A percentile compares a stretch with the other conserved stretches of the same genome.
Conservation (phyloP, 2,797 vertebrate genomes). For the Syngnathus acus region DNA sequence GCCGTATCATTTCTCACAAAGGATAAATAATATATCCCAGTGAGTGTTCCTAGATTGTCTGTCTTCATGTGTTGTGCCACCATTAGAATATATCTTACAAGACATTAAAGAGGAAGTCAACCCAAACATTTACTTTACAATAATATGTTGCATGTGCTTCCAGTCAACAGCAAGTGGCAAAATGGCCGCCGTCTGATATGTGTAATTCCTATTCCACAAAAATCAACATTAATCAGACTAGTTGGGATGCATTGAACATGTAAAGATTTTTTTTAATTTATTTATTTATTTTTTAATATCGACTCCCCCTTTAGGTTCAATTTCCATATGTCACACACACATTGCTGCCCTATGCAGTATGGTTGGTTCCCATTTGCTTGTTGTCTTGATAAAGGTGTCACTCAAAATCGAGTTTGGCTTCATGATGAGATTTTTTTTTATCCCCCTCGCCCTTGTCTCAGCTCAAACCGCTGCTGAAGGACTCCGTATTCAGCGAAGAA, state of each 20-base stretch:
- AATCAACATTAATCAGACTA: too few species aligned
- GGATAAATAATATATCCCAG: neutral
- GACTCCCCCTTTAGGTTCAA: too few species aligned
- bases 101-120: neutral
- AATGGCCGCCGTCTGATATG: too few species aligned
- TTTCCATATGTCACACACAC: neutral
- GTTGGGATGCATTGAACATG: too few species aligned
- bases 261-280: too few species aligned
- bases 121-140: too few species aligned
- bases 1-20: neutral
- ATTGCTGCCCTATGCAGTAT: neutral
- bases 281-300: too few species aligned
- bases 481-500: conserved; percentile 58
- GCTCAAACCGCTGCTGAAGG: conserved; percentile 50
- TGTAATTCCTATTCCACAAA: too few species aligned
- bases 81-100: neutral
- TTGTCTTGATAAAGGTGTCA: conserved; percentile 53
- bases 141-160: too few species aligned
- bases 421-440: conserved; percentile 57
- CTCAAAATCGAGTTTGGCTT: conserved; percentile 51
- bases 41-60: neutral
- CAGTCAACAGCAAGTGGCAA: too few species aligned
- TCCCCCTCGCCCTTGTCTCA: conserved; percentile 26
- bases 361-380: conserved; percentile 1
- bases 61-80: neutral